phyloP scores from a whole-genome alignment of 1,140 invertebrate species.

The Drosophila nigromelanica region DNA sequence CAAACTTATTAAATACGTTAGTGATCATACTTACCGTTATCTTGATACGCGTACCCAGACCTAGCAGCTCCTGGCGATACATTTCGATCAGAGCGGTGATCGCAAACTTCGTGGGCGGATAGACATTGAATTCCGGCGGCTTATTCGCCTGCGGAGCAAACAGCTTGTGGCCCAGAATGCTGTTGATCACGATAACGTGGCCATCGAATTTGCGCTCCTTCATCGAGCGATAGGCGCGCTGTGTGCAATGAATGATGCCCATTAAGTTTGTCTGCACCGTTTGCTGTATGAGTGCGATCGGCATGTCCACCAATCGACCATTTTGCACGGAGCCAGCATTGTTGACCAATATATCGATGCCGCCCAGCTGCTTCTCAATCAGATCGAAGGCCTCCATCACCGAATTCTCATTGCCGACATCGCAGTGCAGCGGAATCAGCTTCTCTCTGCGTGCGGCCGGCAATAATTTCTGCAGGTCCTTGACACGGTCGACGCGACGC shows the following conservation, averaged over 20 bases:
- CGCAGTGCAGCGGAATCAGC: constrained; percentile 86
- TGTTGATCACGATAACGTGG: constrained; percentile 90
- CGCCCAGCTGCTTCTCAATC: constrained; percentile 86
- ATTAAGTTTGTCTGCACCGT: constrained; percentile 89
- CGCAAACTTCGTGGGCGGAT: constrained; percentile 89
- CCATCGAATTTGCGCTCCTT: constrained; percentile 87
- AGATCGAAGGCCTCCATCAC: constrained; percentile 88
- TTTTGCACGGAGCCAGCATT: constrained; percentile 87
- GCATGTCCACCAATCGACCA: constrained; percentile 79
- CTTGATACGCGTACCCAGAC: constrained; percentile 87
- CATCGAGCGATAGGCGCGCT: constrained; percentile 89
- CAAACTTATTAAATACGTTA: no score
- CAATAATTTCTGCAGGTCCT: constrained; percentile 80
- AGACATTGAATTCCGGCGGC: constrained; percentile 84
- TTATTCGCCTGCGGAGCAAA: constrained; percentile 75
- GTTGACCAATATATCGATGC: constrained; percentile 89
- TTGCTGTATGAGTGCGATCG: constrained; percentile 81
- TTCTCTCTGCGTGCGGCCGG: constrained; percentile 64
- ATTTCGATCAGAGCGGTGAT: constrained; percentile 88
- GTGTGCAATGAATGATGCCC: constrained; percentile 87
- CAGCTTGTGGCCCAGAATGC: constrained; percentile 85
- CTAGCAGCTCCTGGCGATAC: constrained; percentile 87
- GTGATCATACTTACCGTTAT: constrained; percentile 86
- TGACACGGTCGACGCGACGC: constrained; percentile 86
- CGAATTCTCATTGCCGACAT: constrained; percentile 88